phyloP scores from a whole-genome alignment of 2,888 invertebrate genomes.

The Clunio marinus region DNA sequence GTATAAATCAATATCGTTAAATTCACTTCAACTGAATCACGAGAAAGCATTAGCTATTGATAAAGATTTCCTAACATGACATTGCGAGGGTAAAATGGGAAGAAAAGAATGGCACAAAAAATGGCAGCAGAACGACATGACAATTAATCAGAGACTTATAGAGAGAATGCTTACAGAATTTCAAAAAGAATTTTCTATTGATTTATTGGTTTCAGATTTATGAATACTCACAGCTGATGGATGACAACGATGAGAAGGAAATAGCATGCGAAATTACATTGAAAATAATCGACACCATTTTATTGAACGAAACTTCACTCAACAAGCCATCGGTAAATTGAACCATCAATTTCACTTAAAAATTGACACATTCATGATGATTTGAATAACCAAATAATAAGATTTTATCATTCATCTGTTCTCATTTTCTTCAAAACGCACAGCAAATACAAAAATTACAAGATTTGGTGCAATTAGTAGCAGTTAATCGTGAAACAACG shows the following conservation, averaged over 20 bases:
- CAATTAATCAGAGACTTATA: conserved; percentile 10
- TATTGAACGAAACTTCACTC: conserved; percentile 63
- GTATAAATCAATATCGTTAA: background rate
- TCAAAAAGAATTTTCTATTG: background rate
- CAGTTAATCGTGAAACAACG: conserved; percentile 51
- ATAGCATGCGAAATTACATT: conserved; percentile 57
- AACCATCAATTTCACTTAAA: conserved; percentile 15
- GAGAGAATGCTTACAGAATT: background rate
- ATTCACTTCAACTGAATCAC: too few species aligned
- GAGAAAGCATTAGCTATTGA: conserved; percentile 2
- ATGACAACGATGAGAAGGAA: conserved; percentile 52
- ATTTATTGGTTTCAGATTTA: conserved; percentile 46
- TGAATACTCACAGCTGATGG: conserved; percentile 50
- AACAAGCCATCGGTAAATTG: conserved; percentile 66
- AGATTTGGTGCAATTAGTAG: conserved; percentile 51
- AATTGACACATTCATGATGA: conserved; percentile 14
- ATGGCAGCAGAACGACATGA: background rate
- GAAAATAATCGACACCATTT: conserved; percentile 62
- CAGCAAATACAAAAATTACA: conserved; percentile 52
- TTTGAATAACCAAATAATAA: too few species aligned
- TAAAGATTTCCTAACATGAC: background rate
- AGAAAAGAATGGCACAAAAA: background rate
- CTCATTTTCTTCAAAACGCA: background rate
- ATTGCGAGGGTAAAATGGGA: background rate
- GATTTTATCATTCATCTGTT: too few species aligned